Evolutionary conservation across 2,888 invertebrate species (phyloP), one percentile per base, ranked within the genome.

Genomic region (Julus scandinavius): DNA sequence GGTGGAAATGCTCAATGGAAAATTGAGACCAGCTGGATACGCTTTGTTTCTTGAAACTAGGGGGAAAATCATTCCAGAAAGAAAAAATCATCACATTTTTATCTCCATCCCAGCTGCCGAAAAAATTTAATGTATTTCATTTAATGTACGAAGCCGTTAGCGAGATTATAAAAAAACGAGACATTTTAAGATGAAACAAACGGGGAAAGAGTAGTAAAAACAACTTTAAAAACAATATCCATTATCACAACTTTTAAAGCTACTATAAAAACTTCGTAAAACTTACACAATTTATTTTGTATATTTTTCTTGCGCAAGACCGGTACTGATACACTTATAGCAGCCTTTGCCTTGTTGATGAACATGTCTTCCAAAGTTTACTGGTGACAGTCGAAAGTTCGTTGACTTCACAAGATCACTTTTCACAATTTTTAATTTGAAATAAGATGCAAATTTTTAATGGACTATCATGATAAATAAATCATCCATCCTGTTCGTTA

Each of bases 21-120:
- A 38, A 80, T 13, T 3, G 38, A 40, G 38, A 40, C 80, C 80
- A 80, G 80, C 80, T 80, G 80, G 80, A 80, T 40, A 2, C 38
- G 80, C 80, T 80, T 80, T 80, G 80, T 38, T 38, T 80, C 38
- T 40, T 38, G 1, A 80, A 80, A 15, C 38, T 80, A 38, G 72
- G 72, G 29, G 20, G 29, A 72, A 72, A 72, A 72, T 72, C 72
- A 72, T 72, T 72, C 11, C 29, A 20, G 7, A 11, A 80, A 38
- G 80, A 38, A 40, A 80, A 80, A 80, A 38, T 80, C 80, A 15
- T 38, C 80, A 80, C 80, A 80, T 80, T 80, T 80, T 80, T 80
- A 80, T 80, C 80, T 80, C 13, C 38, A 40, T 38, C 80, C 80
- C 80, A 80, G 80, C 80, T 80, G 80, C 11, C 80, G 80, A 80